Percentiles rank a stretch among this genome's conserved stretches.
Conservation (phyloP, 2,113 vertebrate species). For the Rafetus swinhoei region DNA sequence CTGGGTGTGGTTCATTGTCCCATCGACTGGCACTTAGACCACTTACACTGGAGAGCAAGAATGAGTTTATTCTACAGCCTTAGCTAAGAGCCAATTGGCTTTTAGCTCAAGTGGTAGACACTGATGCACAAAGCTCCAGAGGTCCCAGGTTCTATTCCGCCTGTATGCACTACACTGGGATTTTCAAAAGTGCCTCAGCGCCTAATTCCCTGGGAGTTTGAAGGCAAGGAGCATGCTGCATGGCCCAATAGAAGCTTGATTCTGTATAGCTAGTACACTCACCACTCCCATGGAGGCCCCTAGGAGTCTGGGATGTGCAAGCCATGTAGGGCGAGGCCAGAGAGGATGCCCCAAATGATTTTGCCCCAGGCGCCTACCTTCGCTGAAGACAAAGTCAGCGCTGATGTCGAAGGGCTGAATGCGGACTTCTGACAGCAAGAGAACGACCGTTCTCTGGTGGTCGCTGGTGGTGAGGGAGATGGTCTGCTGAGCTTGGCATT, state of each 20-base stretch:
- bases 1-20: too few species aligned
- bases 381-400: constrained; percentile 95
- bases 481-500: constrained; percentile 91
- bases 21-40: too few species aligned
- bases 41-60: too few species aligned
- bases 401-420: constrained; percentile 97
- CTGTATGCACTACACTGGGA: not conserved
- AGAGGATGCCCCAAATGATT: not conserved
- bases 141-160: too few species aligned
- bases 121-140: too few species aligned
- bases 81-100: too few species aligned
- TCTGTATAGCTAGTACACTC: not conserved
- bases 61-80: too few species aligned
- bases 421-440: constrained; percentile 90
- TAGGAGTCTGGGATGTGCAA: accelerated
- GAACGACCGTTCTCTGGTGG: constrained; percentile 90
- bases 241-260: not conserved
- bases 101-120: too few species aligned
- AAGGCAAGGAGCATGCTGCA: not conserved
- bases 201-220: not conserved
- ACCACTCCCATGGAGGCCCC: accelerated
- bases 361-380: constrained; percentile 80
- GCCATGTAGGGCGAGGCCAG: accelerated
- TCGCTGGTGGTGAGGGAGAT: constrained; percentile 92
- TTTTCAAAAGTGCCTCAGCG: not conserved